Conservation (phyloP, 2,113 vertebrate species). For the Plestiodon gilberti region DNA sequence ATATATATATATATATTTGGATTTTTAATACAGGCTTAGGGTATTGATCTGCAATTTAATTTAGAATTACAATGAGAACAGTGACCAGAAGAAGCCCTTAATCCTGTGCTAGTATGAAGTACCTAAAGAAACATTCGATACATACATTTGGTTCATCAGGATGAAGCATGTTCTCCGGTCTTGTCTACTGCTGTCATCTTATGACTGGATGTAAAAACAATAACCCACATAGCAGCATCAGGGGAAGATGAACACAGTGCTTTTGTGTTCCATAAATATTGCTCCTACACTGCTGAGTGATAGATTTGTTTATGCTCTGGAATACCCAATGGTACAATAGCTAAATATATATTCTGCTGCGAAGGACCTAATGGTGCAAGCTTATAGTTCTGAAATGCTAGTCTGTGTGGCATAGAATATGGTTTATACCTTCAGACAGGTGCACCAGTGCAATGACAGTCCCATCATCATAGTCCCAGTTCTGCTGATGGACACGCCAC, state of each 20-base stretch:
- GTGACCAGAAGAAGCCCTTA: background rate
- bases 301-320: slow-evolving; percentile 25
- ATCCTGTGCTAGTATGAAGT: background rate
- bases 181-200: background rate
- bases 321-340: background rate
- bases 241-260: slow-evolving; percentile 46
- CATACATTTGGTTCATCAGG: background rate
- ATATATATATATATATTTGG: too few relatives aligned
- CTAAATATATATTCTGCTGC: background rate
- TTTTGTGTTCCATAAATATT: slow-evolving; percentile 52
- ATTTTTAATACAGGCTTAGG: background rate
- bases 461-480: too few relatives aligned
- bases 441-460: too few relatives aligned
- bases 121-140: background rate
- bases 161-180: background rate
- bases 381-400: too few relatives aligned
- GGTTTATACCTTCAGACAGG: too few relatives aligned
- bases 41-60: background rate
- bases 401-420: too few relatives aligned
- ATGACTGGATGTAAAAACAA: slow-evolving; percentile 27
- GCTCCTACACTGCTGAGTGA: background rate
- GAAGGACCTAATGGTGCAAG: background rate
- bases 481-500: too few relatives aligned
- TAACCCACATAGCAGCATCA: slow-evolving; percentile 56
- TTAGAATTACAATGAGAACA: background rate